Evolutionary conservation across 2,797 vertebrate genomes (phyloP), one percentile per base, ranked within the genome.

Genomic region (Alectoris magna): DNA sequence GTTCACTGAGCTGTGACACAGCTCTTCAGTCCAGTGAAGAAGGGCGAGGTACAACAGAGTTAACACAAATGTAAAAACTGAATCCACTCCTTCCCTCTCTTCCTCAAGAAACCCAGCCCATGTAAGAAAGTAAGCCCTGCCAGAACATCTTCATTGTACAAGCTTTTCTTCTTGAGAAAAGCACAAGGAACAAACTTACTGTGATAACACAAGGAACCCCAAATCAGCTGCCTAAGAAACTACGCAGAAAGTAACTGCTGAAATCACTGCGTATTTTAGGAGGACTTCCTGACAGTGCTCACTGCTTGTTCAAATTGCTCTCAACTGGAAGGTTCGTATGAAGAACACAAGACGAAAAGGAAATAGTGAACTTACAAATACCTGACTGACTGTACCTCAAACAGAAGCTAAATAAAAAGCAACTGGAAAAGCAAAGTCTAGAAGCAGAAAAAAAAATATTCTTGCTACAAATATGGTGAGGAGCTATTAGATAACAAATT

Each of bases 21-120:
- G 67, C 26, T 77, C 36, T 58, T 78, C 5, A 67, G 36, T 9
- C 18, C 23, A 81, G 86, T 43, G 84, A 75, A 72, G 44, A 73
- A 19, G 4, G 0, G 0, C 2, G 11, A 79, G 10, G 46, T 64
- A 62, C 14, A 23, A 49, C 1, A 14, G 27, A 84, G 26, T 59
- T 46, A 64, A 73, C 10, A 24, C 2, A 3, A 90, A 74, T 5
- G 2, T 34, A n/a, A 58, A 88, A 90, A 0, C 18, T 10, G 18
- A 64, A 23, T 76, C 46, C 10, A 38, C 4, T 73, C 49, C 38
- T 64, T 72, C 71, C 21, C 39, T 44, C 22, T 78, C 75, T 58
- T 77, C 38, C 26, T 91, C 72, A 77, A 49, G 16, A 8, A 18
- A 84, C 29, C 12, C 16, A 81, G 7, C 10, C 11, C n/a, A 80